phyloP scores from a whole-genome alignment of 1,140 invertebrate genomes.

The Tachypleus tridentatus region DNA sequence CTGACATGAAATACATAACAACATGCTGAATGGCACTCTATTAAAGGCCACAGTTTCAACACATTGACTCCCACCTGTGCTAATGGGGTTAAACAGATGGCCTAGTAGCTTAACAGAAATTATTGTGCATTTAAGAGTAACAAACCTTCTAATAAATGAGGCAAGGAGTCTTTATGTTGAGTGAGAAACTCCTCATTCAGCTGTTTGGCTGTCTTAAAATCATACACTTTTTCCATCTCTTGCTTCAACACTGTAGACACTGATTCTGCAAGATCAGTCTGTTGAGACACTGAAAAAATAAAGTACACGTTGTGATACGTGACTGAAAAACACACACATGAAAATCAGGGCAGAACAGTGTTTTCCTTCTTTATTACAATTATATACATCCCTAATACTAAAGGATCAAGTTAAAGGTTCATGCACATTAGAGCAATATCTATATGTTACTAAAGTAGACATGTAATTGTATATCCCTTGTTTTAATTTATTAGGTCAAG shows the following conservation, averaged over 20 bases:
- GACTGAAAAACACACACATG: neutral
- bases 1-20: neutral
- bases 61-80: neutral
- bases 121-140: slow-evolving; percentile 7
- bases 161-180: slow-evolving; percentile 47
- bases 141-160: slow-evolving; percentile 53
- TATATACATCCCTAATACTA: no score
- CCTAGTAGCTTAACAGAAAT: neutral
- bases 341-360: neutral
- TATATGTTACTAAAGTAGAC: no score
- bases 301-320: neutral
- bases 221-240: slow-evolving; percentile 52
- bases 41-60: neutral
- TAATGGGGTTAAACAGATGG: neutral
- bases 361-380: neutral
- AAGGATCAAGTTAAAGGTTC: no score
- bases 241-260: slow-evolving; percentile 60
- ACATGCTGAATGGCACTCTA: neutral
- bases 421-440: no score
- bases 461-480: no score
- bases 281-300: slow-evolving; percentile 19
- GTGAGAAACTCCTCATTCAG: slow-evolving; percentile 58
- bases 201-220: slow-evolving; percentile 44
- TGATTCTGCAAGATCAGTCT: slow-evolving; percentile 40
- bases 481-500: no score